phyloP scores from a whole-genome alignment of 2,797 vertebrate genomes.

The Pseudochaenichthys georgianus region DNA sequence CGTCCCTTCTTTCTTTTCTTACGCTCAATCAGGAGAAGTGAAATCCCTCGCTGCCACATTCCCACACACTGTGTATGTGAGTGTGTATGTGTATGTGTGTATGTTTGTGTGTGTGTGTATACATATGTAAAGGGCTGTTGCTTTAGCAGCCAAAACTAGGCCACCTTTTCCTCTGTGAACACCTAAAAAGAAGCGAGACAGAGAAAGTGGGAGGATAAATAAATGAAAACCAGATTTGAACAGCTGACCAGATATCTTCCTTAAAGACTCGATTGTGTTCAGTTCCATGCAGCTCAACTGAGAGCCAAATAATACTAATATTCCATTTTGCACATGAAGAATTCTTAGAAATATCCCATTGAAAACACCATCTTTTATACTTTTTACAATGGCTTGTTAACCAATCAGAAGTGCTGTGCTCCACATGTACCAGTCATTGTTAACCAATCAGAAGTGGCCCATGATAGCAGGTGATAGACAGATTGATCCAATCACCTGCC shows the following conservation, averaged over 20 bases:
- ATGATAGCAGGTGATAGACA: too few relatives aligned
- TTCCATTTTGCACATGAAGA: not conserved
- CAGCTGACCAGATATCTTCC: constrained; percentile 12
- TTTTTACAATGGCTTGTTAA: not conserved
- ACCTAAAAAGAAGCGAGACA: constrained; percentile 63
- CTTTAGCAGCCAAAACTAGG: constrained; percentile 66
- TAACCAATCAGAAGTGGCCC: too few relatives aligned
- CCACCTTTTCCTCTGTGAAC: constrained; percentile 65
- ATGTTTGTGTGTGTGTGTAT: constrained; percentile 17
- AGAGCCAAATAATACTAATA: constrained; percentile 10
- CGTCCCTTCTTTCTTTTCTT: constrained; percentile 24
- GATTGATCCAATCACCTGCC: too few relatives aligned
- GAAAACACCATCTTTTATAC: not conserved
- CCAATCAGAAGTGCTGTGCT: too few relatives aligned
- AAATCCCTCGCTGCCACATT: constrained; percentile 40
- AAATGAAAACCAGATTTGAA: constrained; percentile 28
- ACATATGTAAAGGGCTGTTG: constrained; percentile 62
- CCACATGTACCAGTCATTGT: too few relatives aligned
- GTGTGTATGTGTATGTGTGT: constrained; percentile 18
- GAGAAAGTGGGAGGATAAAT: constrained; percentile 35
- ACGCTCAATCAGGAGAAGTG: constrained; percentile 26
- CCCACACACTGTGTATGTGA: constrained; percentile 32
- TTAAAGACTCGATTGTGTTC: too few relatives aligned
- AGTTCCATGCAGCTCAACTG: not conserved
- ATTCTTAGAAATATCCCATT: not conserved